These are phyloP conservation scores for Mythimna vitellina DNA, from an alignment of 2,888 invertebrate species.

Conservation along the genomic window DNA sequence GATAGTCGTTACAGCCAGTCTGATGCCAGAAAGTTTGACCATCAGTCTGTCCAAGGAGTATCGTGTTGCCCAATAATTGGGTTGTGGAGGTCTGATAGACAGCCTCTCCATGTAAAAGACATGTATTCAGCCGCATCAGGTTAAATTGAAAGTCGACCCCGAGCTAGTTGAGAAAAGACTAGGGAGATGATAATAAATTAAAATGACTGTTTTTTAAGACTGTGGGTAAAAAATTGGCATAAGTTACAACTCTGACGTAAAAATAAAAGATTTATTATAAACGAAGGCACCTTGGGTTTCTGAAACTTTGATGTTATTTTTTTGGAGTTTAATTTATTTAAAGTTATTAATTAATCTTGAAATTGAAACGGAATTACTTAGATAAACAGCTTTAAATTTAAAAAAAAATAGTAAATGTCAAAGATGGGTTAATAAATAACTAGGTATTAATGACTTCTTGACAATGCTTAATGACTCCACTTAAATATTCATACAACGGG, in stretches of 20 bases:
- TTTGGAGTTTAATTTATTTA: neutral
- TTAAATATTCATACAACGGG: slow-evolving; percentile 12
- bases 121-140: too few species aligned
- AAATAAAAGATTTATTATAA: neutral
- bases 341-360: neutral
- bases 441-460: neutral
- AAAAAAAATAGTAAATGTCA: slow-evolving; percentile 3
- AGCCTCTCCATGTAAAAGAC: too few species aligned
- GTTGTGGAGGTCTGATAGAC: too few species aligned
- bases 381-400: slow-evolving; percentile 1
- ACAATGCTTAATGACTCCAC: slow-evolving; percentile 17
- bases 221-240: neutral
- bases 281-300: neutral
- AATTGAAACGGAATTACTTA: slow-evolving; percentile 3
- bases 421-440: slow-evolving; percentile 4
- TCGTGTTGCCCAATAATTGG: too few species aligned
- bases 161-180: too few species aligned
- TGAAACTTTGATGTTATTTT: neutral
- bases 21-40: too few species aligned
- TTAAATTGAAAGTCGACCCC: too few species aligned
- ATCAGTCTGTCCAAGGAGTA: too few species aligned
- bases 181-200: neutral
- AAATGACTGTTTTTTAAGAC: neutral
- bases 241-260: neutral
- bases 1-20: too few species aligned